Evolutionary conservation across 2,888 invertebrate species (phyloP).

Genomic region (Agrotis clavis): DNA sequence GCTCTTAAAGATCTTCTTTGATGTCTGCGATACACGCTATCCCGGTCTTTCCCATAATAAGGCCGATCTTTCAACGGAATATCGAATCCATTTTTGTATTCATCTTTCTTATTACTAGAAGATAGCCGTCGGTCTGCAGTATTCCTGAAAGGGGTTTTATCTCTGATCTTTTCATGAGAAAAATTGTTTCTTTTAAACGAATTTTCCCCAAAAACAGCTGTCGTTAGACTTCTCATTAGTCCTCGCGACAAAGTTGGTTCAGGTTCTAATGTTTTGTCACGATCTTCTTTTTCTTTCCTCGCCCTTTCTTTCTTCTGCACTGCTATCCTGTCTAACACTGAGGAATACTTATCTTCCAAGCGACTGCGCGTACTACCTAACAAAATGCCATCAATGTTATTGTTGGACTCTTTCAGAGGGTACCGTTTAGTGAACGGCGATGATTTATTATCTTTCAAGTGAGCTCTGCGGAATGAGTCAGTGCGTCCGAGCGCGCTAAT

Average conservation of each 20-base stretch:
- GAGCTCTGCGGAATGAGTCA: conserved; percentile 88
- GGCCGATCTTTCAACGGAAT: conserved; percentile 76
- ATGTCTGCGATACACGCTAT: conserved; percentile 88
- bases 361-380: conserved; percentile 92
- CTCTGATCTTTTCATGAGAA: conserved; percentile 91
- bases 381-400: conserved; percentile 83
- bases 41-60: conserved; percentile 86
- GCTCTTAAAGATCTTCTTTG: conserved; percentile 91
- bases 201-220: conserved; percentile 93
- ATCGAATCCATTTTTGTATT: conserved; percentile 84
- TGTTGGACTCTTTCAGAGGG: conserved; percentile 88
- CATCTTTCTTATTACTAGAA: conserved; percentile 82
- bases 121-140: conserved; percentile 85
- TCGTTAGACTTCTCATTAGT: conserved; percentile 94
- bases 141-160: conserved; percentile 92
- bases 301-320: conserved; percentile 90
- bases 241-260: conserved; percentile 85
- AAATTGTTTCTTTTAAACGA: conserved; percentile 88
- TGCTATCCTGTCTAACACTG: conserved; percentile 94
- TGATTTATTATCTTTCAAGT: conserved; percentile 86
- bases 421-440: conserved; percentile 86
- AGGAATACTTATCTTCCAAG: conserved; percentile 95
- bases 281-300: conserved; percentile 89
- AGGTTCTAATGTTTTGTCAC: conserved; percentile 94
- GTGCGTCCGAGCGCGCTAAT: conserved; percentile 84